Conservation (phyloP, 2,888 invertebrate genomes). For the Tetragonisca angustula region DNA sequence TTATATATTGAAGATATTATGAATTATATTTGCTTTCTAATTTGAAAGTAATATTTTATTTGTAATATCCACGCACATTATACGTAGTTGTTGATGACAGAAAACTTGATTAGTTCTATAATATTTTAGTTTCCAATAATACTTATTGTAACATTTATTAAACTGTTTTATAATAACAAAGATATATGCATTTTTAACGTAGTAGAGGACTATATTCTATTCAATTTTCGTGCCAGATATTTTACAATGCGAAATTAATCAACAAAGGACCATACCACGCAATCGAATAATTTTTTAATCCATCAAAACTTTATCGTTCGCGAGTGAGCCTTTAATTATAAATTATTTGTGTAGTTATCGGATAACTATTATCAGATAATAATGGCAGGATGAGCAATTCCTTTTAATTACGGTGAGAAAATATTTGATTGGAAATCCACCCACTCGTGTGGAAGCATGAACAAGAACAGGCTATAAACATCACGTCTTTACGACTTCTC, state of each 20-base stretch:
- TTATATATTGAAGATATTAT: background rate
- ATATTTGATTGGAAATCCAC: constrained; percentile 27
- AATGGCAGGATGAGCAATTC: constrained; percentile 14
- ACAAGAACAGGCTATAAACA: background rate
- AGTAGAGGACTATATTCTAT: background rate
- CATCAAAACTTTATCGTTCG: background rate
- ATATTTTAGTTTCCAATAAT: background rate
- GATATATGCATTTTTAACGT: background rate
- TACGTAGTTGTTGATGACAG: background rate
- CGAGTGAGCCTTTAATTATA: constrained; percentile 23
- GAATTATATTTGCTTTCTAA: background rate
- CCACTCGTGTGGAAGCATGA: constrained; percentile 6
- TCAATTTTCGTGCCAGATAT: background rate
- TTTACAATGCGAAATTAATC: background rate
- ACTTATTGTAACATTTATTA: background rate
- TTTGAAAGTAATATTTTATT: background rate
- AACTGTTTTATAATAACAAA: background rate
- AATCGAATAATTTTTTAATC: background rate
- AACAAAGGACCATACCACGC: background rate
- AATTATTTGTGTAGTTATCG: background rate
- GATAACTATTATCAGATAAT: constrained; percentile 8
- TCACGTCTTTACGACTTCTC: background rate
- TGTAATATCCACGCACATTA: too few species aligned
- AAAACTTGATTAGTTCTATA: background rate
- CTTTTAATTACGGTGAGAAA: constrained; percentile 35